These are phyloP conservation scores for Aselliscus stoliczkanus DNA, from an alignment of 2,797 vertebrate genomes.

Conservation along the genomic window DNA sequence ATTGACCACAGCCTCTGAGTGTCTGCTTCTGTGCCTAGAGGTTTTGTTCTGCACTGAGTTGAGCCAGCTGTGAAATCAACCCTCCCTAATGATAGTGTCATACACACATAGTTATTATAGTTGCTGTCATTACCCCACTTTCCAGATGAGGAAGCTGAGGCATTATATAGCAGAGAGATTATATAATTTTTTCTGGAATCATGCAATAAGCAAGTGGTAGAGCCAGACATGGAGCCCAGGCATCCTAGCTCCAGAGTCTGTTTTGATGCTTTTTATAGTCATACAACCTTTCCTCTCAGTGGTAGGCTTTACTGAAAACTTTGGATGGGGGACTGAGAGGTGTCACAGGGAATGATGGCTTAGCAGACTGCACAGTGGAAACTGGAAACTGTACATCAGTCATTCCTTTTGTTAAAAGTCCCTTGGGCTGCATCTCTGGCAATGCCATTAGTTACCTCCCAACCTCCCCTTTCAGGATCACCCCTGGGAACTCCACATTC, in stretches of 20 bases:
- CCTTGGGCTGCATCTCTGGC: not conserved
- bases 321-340: fast-evolving
- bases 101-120: fast-evolving
- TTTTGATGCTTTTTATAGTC: not conserved
- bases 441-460: not conserved
- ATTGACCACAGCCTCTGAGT: not conserved
- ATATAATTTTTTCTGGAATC: not conserved
- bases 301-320: not conserved
- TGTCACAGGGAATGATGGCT: not conserved
- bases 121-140: not conserved
- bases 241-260: not conserved
- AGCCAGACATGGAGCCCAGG: not conserved
- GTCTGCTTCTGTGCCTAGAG: not conserved
- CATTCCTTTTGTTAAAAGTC: not conserved
- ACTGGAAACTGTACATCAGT: not conserved
- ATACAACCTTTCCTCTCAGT: fast-evolving
- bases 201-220: not conserved
- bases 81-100: not conserved
- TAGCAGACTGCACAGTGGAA: not conserved
- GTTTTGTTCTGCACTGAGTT: not conserved
- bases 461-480: not conserved
- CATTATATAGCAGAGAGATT: not conserved
- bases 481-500: fast-evolving
- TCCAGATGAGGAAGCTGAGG: not conserved
- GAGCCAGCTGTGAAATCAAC: not conserved